Base-by-base conservation (phyloP, 2,888 invertebrate genomes). In the Palloptera scutellata region DNA sequence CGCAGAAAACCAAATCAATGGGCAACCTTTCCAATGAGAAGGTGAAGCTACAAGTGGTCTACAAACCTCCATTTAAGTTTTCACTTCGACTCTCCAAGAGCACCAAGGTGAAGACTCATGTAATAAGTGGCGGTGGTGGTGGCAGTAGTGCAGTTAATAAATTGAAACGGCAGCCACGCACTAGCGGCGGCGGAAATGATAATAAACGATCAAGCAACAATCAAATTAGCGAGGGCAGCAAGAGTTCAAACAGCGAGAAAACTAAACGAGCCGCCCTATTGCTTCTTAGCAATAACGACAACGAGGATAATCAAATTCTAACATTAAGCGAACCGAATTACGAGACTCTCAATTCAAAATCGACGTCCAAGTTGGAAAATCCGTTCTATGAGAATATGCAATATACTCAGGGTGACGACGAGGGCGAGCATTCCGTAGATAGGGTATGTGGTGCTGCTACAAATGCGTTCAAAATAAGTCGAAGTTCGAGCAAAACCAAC, bases 31-130 rank as follows among this genome's bases (percentile, higher is more conserved):
- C 75, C 70, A 89, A 89, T 76, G 89, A 88, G 68, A 92, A 92
- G 81, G 90, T 94, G 12, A 89, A 92, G 73, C 86, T 94, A 20
- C 94, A 94, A 84, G 94, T 94, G 45, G 92, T 94, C 40, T 94
- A 93, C 83, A 94, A 94, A 81, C 94, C 94, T 61, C 94, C 94
- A 12, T 94, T 94, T 85, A 92, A 93, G 78, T 94, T 94, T 84
- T 93, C 93, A 82, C 88, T 94, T 64, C 92, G 92, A 80, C 88
- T 94, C 12, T 85, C 85, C 0, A 85, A 84, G 73, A 85, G 84
- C 69, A 80, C 83, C 11, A 80, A 83, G 42, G 83, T 85, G 0
- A 85, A 85, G 68, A 85, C 85, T 12, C 85, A 84, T 70, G 84
- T 85, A 9, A 80, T 85, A 64, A 78, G 79, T 12, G 79, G 78